Evolutionary conservation across 2,888 invertebrate species (phyloP).

Genomic region (Itoplectis maculator): DNA sequence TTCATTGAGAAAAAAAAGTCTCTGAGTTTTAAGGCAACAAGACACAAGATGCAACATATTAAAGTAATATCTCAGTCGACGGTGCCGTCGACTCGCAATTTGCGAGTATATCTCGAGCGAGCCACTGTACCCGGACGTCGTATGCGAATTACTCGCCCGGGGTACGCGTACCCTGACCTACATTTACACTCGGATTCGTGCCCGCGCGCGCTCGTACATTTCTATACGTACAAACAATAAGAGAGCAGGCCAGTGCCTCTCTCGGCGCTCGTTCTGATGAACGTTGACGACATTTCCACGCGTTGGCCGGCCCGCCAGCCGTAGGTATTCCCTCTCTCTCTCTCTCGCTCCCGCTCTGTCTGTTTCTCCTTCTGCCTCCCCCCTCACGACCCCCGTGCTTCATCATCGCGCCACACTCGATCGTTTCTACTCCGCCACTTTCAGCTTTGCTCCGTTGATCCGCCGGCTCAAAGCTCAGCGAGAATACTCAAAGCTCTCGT

Average conservation of each 20-base stretch:
- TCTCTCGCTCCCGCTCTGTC: no score
- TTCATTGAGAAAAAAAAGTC: not conserved
- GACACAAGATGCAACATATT: not conserved
- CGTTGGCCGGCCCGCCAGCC: conserved; percentile 23
- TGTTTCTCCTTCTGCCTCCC: no score
- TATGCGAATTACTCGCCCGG: conserved; percentile 63
- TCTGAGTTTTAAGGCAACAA: not conserved
- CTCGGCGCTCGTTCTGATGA: conserved; percentile 23
- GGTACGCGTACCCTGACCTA: conserved; percentile 80
- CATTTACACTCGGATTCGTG: conserved; percentile 74
- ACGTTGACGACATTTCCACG: conserved; percentile 48
- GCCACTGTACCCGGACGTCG: conserved; percentile 32
- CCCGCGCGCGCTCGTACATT: conserved; percentile 69
- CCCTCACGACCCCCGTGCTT: not conserved
- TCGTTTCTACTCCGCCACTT: not conserved
- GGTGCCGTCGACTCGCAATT: not conserved
- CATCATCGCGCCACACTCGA: conserved; percentile 19
- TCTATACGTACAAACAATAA: conserved; percentile 64
- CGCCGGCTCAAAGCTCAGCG: not conserved
- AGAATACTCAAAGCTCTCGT: not conserved
- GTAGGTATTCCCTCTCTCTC: conserved; percentile 2
- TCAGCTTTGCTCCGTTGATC: conserved; percentile 15
- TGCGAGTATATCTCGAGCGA: conserved; percentile 1
- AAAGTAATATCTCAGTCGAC: not conserved
- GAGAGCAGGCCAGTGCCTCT: conserved; percentile 46